Base-by-base conservation (phyloP, 2,113 vertebrate genomes). In the Gnathonemus longibarbis region DNA sequence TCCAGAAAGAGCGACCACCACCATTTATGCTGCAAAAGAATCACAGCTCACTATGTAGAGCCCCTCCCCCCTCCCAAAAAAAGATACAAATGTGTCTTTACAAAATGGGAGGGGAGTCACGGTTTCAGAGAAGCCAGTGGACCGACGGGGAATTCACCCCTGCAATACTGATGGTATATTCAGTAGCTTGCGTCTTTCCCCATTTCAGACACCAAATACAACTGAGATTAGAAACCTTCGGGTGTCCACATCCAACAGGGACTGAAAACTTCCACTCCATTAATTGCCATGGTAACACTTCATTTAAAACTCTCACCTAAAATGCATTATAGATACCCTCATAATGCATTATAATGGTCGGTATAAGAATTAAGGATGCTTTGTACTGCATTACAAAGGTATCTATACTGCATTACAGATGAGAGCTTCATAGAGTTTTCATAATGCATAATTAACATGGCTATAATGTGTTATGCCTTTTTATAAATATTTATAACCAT, bases 1-100 rank as follows among this genome's bases (percentile, higher is more conserved):
- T 52, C 52, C 49, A 13, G 93, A 92, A 90, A 92, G 90, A 91
- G 90, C 58, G 91, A 91, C 87, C 31, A 9, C 91, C 91, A 89
- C 90, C 48, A 3, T 24, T 42, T 48, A 8, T 24, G 3, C 5
- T 13, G 49, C 35, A 1, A 15, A 42, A 85, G 8, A 27, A 49
- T 49, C 21, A 46, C 46, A 49, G 80, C 24, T 87, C 84, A 91
- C 88, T 90, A 88, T 88, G 10, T 31, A 11, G 3, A 70, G 8
- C 58, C 56, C 21, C 24, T 2, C 8, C 58, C 70, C 4, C 35
- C 15, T 90, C 90, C 46, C 91, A 88, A 91, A 52, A 89, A 91
- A 91, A 92, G 89, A 92, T 89, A 27, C 84, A 86, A 50, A 86
- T 86, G 6, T 50, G 90, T 89, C 88, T 91, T 84, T 89, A 90